Conservation (phyloP, 1,140 invertebrate species). For the Aphis gossypii region DNA sequence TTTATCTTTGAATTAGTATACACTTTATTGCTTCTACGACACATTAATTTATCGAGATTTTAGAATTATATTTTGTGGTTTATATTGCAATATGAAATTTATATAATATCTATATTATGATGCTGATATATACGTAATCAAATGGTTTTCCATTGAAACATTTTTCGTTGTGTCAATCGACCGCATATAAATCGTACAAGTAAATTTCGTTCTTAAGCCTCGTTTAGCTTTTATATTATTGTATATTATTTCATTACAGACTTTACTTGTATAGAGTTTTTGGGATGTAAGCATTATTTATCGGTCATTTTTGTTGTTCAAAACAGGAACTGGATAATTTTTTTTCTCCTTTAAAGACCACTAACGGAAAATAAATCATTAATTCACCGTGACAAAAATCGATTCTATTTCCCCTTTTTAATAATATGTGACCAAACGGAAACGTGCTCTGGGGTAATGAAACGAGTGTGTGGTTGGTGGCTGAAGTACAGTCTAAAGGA, state of each 20-base stretch:
- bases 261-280: neutral
- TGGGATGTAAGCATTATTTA: neutral
- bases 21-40: neutral
- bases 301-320: neutral
- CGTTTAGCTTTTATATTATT: neutral
- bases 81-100: neutral
- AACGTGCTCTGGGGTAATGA: neutral
- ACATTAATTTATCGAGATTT: neutral
- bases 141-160: neutral
- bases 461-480: neutral
- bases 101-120: neutral
- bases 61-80: neutral
- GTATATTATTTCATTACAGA: neutral
- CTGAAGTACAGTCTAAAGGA: neutral
- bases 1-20: neutral
- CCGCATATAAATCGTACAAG: neutral
- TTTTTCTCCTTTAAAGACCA: neutral
- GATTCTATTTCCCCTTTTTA: neutral
- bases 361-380: neutral
- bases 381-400: conserved; percentile 12
- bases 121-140: neutral
- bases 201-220: neutral
- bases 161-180: neutral
- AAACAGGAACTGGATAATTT: neutral
- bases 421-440: neutral